These are phyloP conservation scores for Campaea margaritaria DNA, from an alignment of 2,888 invertebrate species.

Conservation along the genomic window DNA sequence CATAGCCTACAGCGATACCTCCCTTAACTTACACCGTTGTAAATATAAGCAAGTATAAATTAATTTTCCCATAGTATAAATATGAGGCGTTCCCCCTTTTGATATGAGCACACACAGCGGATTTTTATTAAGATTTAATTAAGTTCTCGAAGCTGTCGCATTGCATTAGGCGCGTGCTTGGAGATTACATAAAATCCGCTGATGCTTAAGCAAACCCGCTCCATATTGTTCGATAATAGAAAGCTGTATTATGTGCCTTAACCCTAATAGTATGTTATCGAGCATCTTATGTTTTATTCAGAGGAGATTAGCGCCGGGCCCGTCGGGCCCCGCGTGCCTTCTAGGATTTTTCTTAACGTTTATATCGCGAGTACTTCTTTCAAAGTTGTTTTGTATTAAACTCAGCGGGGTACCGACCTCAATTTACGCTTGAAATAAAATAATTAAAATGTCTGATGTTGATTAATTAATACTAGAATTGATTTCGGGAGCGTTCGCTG, in stretches of 20 bases:
- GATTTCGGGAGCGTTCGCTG: constrained; percentile 52
- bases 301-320: constrained; percentile 70
- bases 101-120: constrained; percentile 44
- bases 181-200: constrained; percentile 59
- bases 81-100: constrained; percentile 51
- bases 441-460: constrained; percentile 59
- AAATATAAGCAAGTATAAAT: constrained; percentile 25
- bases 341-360: constrained; percentile 70
- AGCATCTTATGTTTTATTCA: constrained; percentile 83
- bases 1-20: constrained; percentile 53
- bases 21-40: constrained; percentile 36
- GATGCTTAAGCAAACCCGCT: constrained; percentile 42
- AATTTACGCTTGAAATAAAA: constrained; percentile 54
- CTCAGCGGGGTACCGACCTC: constrained; percentile 47
- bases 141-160: constrained; percentile 59
- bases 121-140: constrained; percentile 80
- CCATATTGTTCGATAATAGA: constrained; percentile 70
- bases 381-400: constrained; percentile 50
- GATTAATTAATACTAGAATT: constrained; percentile 64
- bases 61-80: constrained; percentile 26
- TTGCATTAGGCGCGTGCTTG: constrained; percentile 63
- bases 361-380: constrained; percentile 50
- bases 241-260: constrained; percentile 76
- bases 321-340: constrained; percentile 58
- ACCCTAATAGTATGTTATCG: constrained; percentile 79